These are phyloP conservation scores for Limenitis camilla DNA, from an alignment of 2,888 invertebrate species.

Conservation along the genomic window DNA sequence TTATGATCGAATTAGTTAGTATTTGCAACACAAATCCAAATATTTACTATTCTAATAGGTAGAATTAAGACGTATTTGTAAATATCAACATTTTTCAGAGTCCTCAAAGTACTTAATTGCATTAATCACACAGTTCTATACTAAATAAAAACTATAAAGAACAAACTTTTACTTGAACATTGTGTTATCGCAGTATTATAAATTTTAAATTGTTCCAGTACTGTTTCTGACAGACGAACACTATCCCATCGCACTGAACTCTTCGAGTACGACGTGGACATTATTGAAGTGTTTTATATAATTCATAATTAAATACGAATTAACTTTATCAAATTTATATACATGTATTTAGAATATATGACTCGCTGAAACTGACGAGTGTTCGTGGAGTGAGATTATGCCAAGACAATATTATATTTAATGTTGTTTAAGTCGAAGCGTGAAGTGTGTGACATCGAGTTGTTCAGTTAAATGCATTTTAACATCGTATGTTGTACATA, in stretches of 20 bases:
- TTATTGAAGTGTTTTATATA: constrained; percentile 56
- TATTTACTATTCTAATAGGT: too few species aligned
- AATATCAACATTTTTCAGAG: too few species aligned
- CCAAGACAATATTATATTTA: constrained; percentile 71
- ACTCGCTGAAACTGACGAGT: constrained; percentile 69
- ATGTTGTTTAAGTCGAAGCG: constrained; percentile 53
- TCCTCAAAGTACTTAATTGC: too few species aligned
- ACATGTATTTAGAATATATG: constrained; percentile 64
- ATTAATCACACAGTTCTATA: too few species aligned
- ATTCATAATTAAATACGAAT: constrained; percentile 65
- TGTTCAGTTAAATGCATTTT: constrained; percentile 21
- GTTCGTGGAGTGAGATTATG: constrained; percentile 72
- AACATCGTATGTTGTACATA: constrained; percentile 34
- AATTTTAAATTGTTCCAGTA: too few species aligned
- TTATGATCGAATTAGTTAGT: too few species aligned
- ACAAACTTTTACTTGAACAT: too few species aligned
- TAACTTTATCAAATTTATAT: constrained; percentile 74
- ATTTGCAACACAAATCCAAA: too few species aligned
- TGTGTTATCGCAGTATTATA: too few species aligned
- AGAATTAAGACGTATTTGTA: too few species aligned
- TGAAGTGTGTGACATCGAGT: constrained; percentile 34
- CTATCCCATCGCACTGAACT: constrained; percentile 35
- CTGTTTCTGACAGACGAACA: too few species aligned
- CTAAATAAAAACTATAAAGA: too few species aligned
- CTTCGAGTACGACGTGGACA: constrained; percentile 37